Evolutionary conservation across 2,888 invertebrate genomes (phyloP).

Genomic region (Melinaea marsaeus): DNA sequence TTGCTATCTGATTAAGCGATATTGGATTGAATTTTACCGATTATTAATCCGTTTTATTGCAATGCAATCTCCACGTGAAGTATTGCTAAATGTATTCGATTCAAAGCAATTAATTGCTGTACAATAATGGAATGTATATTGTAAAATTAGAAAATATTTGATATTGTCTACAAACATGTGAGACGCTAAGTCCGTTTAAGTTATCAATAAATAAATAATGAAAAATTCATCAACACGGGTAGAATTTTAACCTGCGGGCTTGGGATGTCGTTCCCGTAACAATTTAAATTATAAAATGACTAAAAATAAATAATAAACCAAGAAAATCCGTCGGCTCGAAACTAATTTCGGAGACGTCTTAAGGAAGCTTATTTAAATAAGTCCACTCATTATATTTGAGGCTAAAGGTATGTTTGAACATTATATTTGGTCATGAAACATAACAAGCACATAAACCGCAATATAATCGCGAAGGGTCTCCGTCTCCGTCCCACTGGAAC

Average conservation of each 20-base stretch:
- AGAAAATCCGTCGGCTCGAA: neutral
- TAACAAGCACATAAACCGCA: slow-evolving; percentile 75
- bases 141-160: too few species aligned
- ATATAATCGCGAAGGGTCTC: slow-evolving; percentile 69
- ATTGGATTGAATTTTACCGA: slow-evolving; percentile 25
- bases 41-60: slow-evolving; percentile 28
- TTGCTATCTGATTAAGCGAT: slow-evolving; percentile 23
- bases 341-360: neutral
- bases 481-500: slow-evolving; percentile 61
- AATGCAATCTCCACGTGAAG: slow-evolving; percentile 13
- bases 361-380: neutral
- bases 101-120: slow-evolving; percentile 3
- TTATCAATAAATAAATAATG: too few species aligned
- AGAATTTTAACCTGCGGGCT: too few species aligned
- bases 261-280: too few species aligned
- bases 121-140: neutral
- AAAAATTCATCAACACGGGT: too few species aligned
- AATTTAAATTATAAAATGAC: neutral
- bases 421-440: slow-evolving; percentile 63
- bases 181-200: too few species aligned
- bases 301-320: neutral
- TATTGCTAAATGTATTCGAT: slow-evolving; percentile 17
- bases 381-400: slow-evolving; percentile 12
- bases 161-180: too few species aligned
- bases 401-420: slow-evolving; percentile 43